These are phyloP conservation scores for Poeciliopsis gracilis DNA, from an alignment of 2,797 vertebrate genomes.

Conservation along the genomic window DNA sequence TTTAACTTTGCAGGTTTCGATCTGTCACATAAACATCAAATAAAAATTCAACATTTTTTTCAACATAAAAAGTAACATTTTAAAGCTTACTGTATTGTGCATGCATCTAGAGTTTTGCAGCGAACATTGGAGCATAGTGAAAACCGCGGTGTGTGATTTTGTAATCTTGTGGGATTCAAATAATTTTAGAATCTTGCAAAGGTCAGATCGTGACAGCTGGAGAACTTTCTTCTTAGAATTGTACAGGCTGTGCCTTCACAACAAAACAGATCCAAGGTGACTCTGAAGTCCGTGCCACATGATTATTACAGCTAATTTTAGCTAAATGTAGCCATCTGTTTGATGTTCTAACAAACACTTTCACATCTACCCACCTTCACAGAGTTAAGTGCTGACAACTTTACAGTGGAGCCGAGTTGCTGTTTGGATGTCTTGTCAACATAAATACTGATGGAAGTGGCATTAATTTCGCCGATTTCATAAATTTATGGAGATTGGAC, in stretches of 20 bases:
- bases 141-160: background rate
- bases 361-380: background rate
- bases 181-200: conserved; percentile 3
- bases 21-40: background rate
- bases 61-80: no score
- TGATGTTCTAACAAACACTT: background rate
- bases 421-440: background rate
- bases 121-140: background rate
- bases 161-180: background rate
- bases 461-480: no score
- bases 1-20: background rate
- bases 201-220: background rate
- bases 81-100: background rate
- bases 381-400: background rate
- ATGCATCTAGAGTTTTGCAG: background rate
- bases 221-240: background rate
- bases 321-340: background rate
- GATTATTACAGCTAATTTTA: background rate
- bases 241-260: background rate
- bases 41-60: background rate
- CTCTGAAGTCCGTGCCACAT: background rate
- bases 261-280: background rate
- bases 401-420: background rate
- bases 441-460: background rate
- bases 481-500: no score